These are phyloP conservation scores for Enteromius afrohamiltoni DNA, from an alignment of 2,797 vertebrate genomes.

Conservation along the genomic window DNA sequence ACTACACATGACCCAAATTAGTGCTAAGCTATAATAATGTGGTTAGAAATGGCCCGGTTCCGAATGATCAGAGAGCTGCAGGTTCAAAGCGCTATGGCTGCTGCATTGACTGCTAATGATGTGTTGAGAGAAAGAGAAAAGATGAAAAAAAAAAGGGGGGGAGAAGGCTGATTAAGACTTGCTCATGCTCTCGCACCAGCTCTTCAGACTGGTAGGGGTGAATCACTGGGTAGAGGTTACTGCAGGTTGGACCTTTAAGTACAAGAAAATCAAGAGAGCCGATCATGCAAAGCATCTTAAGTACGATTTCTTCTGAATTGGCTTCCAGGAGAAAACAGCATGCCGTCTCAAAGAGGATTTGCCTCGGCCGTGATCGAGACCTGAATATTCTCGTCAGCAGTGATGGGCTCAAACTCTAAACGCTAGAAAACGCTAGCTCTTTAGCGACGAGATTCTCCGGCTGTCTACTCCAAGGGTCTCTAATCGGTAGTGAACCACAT, in stretches of 20 bases:
- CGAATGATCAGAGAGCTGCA: constrained; percentile 77
- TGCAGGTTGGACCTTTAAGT: constrained; percentile 66
- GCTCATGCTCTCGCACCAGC: constrained; percentile 71
- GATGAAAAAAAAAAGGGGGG: constrained; percentile 5
- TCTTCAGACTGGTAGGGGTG: constrained; percentile 71
- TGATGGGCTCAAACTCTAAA: constrained; percentile 58
- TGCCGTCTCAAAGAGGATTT: constrained; percentile 58
- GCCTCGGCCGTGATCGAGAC: constrained; percentile 43
- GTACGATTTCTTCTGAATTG: constrained; percentile 62
- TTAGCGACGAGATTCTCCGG: constrained; percentile 70
- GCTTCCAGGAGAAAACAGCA: constrained; percentile 52
- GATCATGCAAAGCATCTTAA: constrained; percentile 65
- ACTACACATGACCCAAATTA: constrained; percentile 75
- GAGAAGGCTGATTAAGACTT: constrained; percentile 67
- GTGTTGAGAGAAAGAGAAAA: constrained; percentile 56
- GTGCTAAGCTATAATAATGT: constrained; percentile 77
- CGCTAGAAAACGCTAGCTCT: constrained; percentile 57
- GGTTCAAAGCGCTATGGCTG: constrained; percentile 78
- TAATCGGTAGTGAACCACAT: constrained; percentile 73
- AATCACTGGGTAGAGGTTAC: constrained; percentile 78
- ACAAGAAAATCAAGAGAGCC: constrained; percentile 54
- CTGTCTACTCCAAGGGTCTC: constrained; percentile 76
- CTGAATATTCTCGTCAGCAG: constrained; percentile 63
- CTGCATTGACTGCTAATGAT: constrained; percentile 77
- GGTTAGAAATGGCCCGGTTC: constrained; percentile 77